Evolutionary conservation across 2,113 vertebrate genomes (phyloP), one percentile per base, ranked within the genome.

Genomic region (Daboia siamensis): DNA sequence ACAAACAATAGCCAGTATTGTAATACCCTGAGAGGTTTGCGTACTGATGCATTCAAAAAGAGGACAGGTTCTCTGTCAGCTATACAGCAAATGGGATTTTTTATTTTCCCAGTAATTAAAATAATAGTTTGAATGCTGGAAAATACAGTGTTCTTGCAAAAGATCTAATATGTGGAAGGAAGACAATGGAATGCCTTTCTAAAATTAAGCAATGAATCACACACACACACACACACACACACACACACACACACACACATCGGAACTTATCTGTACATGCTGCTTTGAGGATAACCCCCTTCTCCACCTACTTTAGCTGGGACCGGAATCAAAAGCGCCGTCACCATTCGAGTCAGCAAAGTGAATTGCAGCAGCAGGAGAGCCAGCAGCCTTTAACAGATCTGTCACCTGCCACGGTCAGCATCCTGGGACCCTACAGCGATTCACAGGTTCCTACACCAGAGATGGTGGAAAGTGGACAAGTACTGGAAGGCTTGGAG

Each of bases 371-470:
- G 90, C 98, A 98, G 87, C 98, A 98, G 87, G 98, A 98, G 86
- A 98, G 98, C 95, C 97, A 98, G 91, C 98, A 98, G 96, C 98
- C 98, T 0, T 96, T 98, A 93, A 97, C 98, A 0, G 98, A 98
- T 94, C 96, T 98, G 91, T 98, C 98, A 20, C 98, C 98, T 0
- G 97, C 98, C 6, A 96, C 97, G 0, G 97, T 98, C 95, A 98
- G 98, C 95, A 97, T 98, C 92, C 94, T 98, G 93, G 97, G 98
- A 93, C 97, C 98, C 94, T 98, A 97, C 0, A 80, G 97, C 0
- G 97, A 98, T 87, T 94, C 97, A 0, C 92, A 97, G 88, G 80
- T 93, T 85, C 97, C 97, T 9, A 97, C 96, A 0, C 95, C 97
- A 0, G 97, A 98, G 94, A 91, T 92, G 0, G 97, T 97, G 86